Conservation (phyloP, 2,888 invertebrate genomes). For the Dynastes hyllus region DNA sequence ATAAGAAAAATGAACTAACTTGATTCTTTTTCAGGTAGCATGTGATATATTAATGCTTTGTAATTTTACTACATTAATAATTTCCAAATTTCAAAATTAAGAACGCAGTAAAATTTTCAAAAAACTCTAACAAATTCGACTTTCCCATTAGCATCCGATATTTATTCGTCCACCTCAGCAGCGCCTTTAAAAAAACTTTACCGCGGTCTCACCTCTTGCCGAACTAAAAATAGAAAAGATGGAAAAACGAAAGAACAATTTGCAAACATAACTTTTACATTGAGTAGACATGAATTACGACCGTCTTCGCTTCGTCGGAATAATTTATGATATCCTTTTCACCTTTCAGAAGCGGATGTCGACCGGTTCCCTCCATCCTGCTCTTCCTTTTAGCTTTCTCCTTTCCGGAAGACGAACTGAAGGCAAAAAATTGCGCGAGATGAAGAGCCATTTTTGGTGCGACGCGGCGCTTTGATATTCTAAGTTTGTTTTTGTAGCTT, state of each 20-base stretch:
- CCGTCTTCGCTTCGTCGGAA: conserved; percentile 5
- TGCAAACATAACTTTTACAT: conserved; percentile 41
- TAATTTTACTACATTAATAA: no score
- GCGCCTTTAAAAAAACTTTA: not conserved
- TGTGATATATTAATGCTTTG: no score
- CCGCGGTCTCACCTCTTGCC: no score
- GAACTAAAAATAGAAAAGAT: not conserved
- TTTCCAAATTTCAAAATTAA: no score
- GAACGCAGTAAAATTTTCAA: not conserved
- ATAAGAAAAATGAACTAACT: no score
- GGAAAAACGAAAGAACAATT: conserved; percentile 19
- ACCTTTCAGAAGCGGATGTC: not conserved
- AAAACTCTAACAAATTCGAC: not conserved
- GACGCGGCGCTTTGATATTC: not conserved
- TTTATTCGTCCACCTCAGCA: conserved; percentile 1
- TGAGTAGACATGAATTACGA: conserved; percentile 20
- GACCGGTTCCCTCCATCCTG: not conserved
- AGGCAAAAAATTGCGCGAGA: not conserved
- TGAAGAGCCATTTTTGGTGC: not conserved
- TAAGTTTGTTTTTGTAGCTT: conserved; percentile 5
- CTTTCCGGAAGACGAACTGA: not conserved
- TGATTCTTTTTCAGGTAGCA: no score
- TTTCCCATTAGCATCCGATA: not conserved
- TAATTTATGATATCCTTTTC: conserved; percentile 24
- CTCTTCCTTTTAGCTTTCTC: not conserved